Percentiles rank a stretch among this genome's conserved stretches.
These are phyloP conservation scores for Coenobita brevimanus DNA, from an alignment of 1,140 invertebrate genomes.

Conservation along the genomic window DNA sequence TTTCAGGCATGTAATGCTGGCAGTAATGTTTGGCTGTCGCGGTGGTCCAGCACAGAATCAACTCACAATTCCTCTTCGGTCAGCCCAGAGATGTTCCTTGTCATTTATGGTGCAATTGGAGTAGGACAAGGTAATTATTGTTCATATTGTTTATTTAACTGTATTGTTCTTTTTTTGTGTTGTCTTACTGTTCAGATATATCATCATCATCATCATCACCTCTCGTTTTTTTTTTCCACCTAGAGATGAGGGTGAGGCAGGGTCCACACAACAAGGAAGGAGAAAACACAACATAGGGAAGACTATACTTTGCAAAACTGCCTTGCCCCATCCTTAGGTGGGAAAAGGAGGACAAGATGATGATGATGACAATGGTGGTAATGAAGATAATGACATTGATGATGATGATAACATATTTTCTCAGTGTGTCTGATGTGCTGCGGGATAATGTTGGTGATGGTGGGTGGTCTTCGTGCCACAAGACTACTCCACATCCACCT, in stretches of 20 bases:
- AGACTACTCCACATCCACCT: slow-evolving; percentile 79
- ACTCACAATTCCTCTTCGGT: neutral
- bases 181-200: no score
- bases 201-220: no score
- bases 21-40: slow-evolving; percentile 93
- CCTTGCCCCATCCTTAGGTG: no score
- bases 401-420: slow-evolving; percentile 77
- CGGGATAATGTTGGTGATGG: slow-evolving; percentile 72
- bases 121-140: slow-evolving; percentile 90
- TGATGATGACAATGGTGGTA: no score
- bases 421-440: slow-evolving; percentile 72
- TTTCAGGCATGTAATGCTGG: slow-evolving; percentile 85
- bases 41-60: slow-evolving; percentile 80
- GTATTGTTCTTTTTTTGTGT: no score
- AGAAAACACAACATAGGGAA: no score
- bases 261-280: no score
- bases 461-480: slow-evolving; percentile 81
- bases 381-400: no score
- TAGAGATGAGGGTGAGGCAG: no score
- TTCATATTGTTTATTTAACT: no score
- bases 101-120: slow-evolving; percentile 90
- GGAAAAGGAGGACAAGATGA: no score
- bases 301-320: slow-evolving; percentile 87
- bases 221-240: no score
- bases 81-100: slow-evolving; percentile 74